A percentile compares a stretch with the other conserved stretches of the same genome.
phyloP scores from a whole-genome alignment of 2,797 vertebrate species.

The Microctenopoma stevenorrisi region DNA sequence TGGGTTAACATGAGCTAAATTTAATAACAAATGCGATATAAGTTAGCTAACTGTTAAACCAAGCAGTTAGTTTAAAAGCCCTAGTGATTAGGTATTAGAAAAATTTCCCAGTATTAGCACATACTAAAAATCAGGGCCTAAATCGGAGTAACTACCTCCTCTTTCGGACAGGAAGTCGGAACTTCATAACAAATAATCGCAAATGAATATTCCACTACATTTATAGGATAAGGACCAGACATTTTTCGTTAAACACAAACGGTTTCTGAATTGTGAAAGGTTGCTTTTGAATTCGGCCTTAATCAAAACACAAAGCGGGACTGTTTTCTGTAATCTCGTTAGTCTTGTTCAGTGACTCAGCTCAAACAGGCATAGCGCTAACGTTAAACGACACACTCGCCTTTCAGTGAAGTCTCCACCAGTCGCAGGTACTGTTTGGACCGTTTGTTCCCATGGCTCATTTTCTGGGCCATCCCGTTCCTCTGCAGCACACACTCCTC shows the following conservation, averaged over 20 bases:
- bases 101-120: no score
- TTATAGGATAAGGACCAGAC: fast-evolving
- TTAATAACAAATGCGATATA: background rate
- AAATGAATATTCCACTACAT: background rate
- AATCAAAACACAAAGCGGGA: background rate
- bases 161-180: background rate
- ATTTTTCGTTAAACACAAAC: background rate
- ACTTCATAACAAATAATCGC: background rate
- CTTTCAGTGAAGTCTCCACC: conserved; percentile 93
- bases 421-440: conserved; percentile 90
- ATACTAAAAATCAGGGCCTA: no score
- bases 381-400: conserved; percentile 56
- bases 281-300: background rate
- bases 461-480: conserved; percentile 89
- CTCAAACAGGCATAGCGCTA: background rate
- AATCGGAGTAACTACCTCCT: background rate
- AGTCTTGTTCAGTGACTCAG: background rate
- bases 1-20: background rate
- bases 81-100: fast-evolving
- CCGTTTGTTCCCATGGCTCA: conserved; percentile 92
- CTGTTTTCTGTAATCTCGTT: background rate
- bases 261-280: fast-evolving
- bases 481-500: conserved; percentile 95
- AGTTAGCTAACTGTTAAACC: background rate
- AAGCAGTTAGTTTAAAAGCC: background rate